Base-by-base conservation (phyloP, 2,888 invertebrate species). In the Chesias legatella region DNA sequence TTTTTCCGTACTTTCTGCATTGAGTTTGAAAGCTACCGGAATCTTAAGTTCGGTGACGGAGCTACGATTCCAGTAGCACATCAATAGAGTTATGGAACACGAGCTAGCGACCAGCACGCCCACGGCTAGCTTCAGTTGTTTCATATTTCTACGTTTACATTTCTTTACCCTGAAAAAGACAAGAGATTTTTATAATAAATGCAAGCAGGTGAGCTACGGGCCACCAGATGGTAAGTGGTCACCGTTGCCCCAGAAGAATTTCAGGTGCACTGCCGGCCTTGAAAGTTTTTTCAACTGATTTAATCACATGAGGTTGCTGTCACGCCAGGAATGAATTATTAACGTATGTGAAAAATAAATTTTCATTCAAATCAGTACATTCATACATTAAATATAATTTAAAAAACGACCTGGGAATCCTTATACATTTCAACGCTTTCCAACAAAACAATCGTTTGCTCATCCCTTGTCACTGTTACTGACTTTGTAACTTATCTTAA, bases 91-190 rank as follows among this genome's bases (percentile, higher is more conserved):
- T n/a, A 67, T 43, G 22, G 73, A 62, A 43, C 63, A 62, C 0
- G 63, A 62, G 17, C 55, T 48, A 17, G 35, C 34, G 9, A 51
- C 56, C 29, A 69, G 38, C 27, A 64, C 22, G 23, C 54, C 47
- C 2, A 71, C 43, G 13, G 60, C 46, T 45, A 71, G 47, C 54
- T 69, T 74, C 13, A 71, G 44, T 34, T 71, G 74, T 40, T 58
- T 71, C 64, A 72, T 71, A 27, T 51, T 71, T 55, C 63, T 67
- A 36, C 69, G 67, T 31, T 53, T 53, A 6, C 66, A 33, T 53
- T 70, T 73, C 47, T 63, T 70, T 42, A 74, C 32, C 46, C 83
- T 82, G 68, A 41, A 79, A 73, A 26, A 3, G 2, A 3, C 5
- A 3, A 17, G 5, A 17, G 3, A 5, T 5, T 5, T 17, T 17